Base-by-base conservation (phyloP, 2,888 invertebrate species). In the Alsophila aescularia region DNA sequence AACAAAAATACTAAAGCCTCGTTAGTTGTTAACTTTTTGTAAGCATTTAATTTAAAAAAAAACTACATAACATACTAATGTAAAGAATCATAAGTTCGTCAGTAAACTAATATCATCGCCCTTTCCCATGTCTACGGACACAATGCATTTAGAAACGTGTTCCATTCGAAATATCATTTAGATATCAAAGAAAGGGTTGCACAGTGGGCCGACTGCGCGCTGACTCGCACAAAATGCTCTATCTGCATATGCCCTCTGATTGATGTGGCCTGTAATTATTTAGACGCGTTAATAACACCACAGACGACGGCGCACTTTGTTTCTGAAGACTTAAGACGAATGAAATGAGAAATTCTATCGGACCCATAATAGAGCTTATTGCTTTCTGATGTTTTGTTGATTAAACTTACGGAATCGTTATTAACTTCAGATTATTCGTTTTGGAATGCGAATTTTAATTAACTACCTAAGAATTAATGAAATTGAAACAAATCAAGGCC, bases 201-300 rank as follows among this genome's bases (percentile, higher is more conserved):
- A 86, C 84, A 83, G 85, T 82, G 86, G 83, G 83, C 81, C 83
- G 84, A 77, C 75, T 78, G 81, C 74, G 75, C 81, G 87, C 90
- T 90, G 90, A 89, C 90, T 90, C 90, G 90, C 90, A 88, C 87
- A 90, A 89, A 87, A 86, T 81, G 81, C 75, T 85, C 86, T 87
- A 90, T 90, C 90, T 90, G 90, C 90, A 88, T 90, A 83, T 86
- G 86, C 81, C 79, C 73, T 74, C 79, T 92, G 92, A 92, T 91
- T 92, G 92, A 92, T 92, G 92, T 87, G 81, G 87, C 83, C 89
- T 91, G 87, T 92, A 92, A 92, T 92, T 92, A 92, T 90, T 85
- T 85, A 81, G 92, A 92, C 92, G 87, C 87, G 87, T 85, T 92
- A 92, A 92, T 92, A 92, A 92, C 86, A 92, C 88, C 86, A 83